Conservation (phyloP, 1,140 invertebrate species). For the Nilaparvata lugens region DNA sequence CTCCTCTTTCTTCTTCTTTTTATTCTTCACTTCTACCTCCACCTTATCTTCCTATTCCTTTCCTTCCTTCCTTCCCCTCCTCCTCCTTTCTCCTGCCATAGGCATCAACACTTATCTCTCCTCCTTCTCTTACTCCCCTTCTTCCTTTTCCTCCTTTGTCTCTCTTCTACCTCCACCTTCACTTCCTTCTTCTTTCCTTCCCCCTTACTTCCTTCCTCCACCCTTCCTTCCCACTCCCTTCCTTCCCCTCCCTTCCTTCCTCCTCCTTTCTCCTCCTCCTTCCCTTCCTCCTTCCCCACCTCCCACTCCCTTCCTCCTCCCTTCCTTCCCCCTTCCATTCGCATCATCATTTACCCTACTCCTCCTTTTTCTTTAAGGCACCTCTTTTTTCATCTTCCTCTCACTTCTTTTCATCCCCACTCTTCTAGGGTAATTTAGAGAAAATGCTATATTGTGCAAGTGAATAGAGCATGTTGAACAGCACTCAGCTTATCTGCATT, state of each 20-base stretch:
- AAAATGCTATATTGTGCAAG: neutral
- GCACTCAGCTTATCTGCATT: constrained; percentile 2
- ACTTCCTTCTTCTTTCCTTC: constrained; percentile 3
- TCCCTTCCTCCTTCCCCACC: constrained; percentile 13
- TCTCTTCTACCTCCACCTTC: constrained; percentile 2
- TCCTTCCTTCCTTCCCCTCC: neutral
- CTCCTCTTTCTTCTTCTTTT: neutral
- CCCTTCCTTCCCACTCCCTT: constrained; percentile 8
- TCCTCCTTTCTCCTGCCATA: neutral
- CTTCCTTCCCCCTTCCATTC: neutral
- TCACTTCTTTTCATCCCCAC: too few relatives aligned
- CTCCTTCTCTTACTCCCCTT: constrained; percentile 3
- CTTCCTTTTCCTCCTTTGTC: constrained; percentile 6
- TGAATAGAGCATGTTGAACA: neutral
- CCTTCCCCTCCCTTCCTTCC: constrained; percentile 12
- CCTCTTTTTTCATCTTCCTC: too few relatives aligned
- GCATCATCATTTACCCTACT: too few relatives aligned
- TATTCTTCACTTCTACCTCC: too few relatives aligned
- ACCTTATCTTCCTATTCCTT: too few relatives aligned
- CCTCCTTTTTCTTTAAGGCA: too few relatives aligned
- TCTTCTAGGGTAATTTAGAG: neutral
- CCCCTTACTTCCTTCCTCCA: constrained; percentile 6
- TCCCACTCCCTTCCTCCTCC: constrained; percentile 13
- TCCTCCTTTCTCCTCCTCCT: constrained; percentile 13
- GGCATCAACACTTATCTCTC: constrained; percentile 4